Evolutionary conservation across 2,113 vertebrate genomes (phyloP), one percentile per base, ranked within the genome.

Genomic region (Taurulus bubalis): DNA sequence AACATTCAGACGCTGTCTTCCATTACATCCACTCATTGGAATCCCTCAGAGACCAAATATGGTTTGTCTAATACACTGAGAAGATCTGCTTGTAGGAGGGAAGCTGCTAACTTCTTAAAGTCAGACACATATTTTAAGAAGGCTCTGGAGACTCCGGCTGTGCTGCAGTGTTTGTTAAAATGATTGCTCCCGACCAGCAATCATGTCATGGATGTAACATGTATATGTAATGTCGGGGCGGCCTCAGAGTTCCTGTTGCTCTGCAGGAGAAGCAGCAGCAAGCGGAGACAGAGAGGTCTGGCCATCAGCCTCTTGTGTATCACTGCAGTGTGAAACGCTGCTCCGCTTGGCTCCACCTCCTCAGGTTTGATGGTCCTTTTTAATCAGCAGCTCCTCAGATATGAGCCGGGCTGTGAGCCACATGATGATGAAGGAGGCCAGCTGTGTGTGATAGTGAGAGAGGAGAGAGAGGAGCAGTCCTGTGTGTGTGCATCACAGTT

Each of bases 271-370:
- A 63, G 42, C 36, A 32, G 51, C 74, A 66, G 73, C 26, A 32
- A 60, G 51, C 58, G 20, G 40, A 42, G 40, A 42, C 12, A 42
- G 26, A 71, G 34, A 36, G 38, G 15, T n/a, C 32, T 67, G 63
- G 36, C 36, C 73, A 34, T 22, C 75, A 34, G 75, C 71, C 65
- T 71, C 71, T 60, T 67, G 71, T 66, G 66, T 60, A 16, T 38
- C 71, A 58, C 85, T 73, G 76, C 72, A 18, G 71, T 77, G 84
- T 79, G 79, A 79, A 71, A 77, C 62, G 71, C 40, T 64, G 63
- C 58, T 59, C 14, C 9, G 63, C 71, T 71, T 11, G 18, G 42
- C 79, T 66, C 71, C 79, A 26, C 47, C 69, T 81, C 32, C 12
- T 76, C 75, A 59, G 53, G n/a, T 65, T n/a, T 51, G 51, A 78